These are phyloP conservation scores for Phyllotis vaccarum DNA, from an alignment of 2,797 vertebrate genomes.

Conservation along the genomic window DNA sequence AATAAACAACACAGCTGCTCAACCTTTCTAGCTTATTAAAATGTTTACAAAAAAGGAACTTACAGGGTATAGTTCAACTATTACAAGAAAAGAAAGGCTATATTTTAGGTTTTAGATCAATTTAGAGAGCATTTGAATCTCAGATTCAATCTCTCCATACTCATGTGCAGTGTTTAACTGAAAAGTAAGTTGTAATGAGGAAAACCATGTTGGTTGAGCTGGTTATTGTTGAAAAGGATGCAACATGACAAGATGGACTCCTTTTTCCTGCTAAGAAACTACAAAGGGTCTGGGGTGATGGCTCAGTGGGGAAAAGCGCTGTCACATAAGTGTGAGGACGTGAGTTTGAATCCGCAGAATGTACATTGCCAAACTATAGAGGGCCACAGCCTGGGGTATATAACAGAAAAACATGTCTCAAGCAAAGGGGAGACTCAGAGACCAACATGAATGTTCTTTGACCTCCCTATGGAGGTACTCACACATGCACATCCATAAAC, in stretches of 20 bases:
- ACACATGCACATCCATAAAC: neutral
- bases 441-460: neutral
- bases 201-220: neutral
- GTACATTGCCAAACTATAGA: neutral
- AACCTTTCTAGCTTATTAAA: constrained; percentile 29
- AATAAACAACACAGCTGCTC: constrained; percentile 29
- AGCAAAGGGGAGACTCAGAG: neutral
- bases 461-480: neutral
- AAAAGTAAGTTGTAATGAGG: constrained; percentile 8
- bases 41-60: neutral
- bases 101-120: neutral
- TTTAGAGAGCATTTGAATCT: neutral
- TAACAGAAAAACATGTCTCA: neutral
- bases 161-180: neutral
- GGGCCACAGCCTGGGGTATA: neutral
- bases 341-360: neutral
- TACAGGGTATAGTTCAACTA: neutral
- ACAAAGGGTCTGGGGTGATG: neutral
- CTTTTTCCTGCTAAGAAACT: neutral
- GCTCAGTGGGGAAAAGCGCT: neutral
- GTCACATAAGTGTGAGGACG: neutral
- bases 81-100: constrained; percentile 13
- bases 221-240: neutral
- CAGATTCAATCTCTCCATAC: neutral
- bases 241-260: neutral